Evolutionary conservation across 2,113 vertebrate species (phyloP).

Genomic region (Chinchilla lanigera): DNA sequence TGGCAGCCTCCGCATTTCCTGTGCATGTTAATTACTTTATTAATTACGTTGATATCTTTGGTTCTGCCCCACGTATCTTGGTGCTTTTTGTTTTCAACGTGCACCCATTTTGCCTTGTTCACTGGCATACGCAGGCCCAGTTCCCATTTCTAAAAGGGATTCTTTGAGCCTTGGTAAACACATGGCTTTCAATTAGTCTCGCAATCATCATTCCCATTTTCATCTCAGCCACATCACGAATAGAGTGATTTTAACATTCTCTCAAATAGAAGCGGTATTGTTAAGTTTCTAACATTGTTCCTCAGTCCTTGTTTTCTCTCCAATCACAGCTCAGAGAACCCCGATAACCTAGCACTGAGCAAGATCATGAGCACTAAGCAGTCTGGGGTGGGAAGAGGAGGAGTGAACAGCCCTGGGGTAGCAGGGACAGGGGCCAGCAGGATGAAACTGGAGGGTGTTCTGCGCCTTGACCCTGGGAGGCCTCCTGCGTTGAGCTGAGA

Average conservation of each 20-base stretch:
- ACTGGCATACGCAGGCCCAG: not conserved
- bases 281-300: not conserved
- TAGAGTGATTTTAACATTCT: not conserved
- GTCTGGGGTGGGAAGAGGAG: rapidly evolving
- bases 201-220: not conserved
- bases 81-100: slow-evolving; percentile 59
- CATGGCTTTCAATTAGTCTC: slow-evolving; percentile 62
- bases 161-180: slow-evolving; percentile 68
- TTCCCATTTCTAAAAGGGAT: slow-evolving; percentile 65
- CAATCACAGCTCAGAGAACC: slow-evolving; percentile 47
- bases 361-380: not conserved
- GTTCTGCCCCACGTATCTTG: slow-evolving; percentile 64
- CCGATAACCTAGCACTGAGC: not conserved
- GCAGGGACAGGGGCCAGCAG: not conserved
- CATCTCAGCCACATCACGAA: not conserved
- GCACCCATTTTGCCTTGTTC: slow-evolving; percentile 64
- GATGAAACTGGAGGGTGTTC: not conserved
- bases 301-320: slow-evolving; percentile 14
- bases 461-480: not conserved
- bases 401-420: not conserved
- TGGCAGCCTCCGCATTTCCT: slow-evolving; percentile 70
- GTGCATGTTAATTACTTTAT: slow-evolving; percentile 80
- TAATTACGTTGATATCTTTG: slow-evolving; percentile 75
- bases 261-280: not conserved
- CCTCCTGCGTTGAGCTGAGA: not conserved